Evolutionary conservation across 2,113 vertebrate species (phyloP).

Genomic region (Macaca fascicularis): T2T-MFA8v1.1 NC_088395.1:47593501-47594000

Average conservation of each 20-base stretch:
- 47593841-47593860: background rate
- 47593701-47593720: conserved; percentile 40
- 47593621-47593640: background rate
- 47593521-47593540: conserved; percentile 15
- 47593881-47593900: background rate
- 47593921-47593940: background rate
- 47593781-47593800: conserved; percentile 11
- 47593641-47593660: conserved; percentile 35
- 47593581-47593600: background rate
- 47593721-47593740: background rate
- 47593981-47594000: background rate
- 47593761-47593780: conserved; percentile 6
- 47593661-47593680: background rate
- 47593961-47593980: conserved; percentile 25
- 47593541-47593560: background rate
- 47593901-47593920: background rate
- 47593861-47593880: background rate
- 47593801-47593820: background rate
- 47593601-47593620: background rate
- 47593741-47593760: conserved; percentile 2
- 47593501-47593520: background rate
- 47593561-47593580: background rate
- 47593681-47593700: background rate
- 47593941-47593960: background rate
- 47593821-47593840: background rate